These are phyloP conservation scores for Dasypolia templi DNA, from an alignment of 2,888 invertebrate species.

Conservation along the genomic window DNA sequence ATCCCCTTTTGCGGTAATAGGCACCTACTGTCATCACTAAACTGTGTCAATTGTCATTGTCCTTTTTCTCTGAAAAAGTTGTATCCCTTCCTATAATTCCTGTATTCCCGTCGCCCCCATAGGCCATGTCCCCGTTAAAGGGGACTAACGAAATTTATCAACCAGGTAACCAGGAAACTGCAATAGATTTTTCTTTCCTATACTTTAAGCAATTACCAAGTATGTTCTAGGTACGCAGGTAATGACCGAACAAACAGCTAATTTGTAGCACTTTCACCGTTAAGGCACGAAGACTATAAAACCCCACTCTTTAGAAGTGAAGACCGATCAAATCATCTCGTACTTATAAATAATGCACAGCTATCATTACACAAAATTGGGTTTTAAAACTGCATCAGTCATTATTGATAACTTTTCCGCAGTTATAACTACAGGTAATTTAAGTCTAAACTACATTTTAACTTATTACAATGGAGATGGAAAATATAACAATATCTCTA, in stretches of 20 bases:
- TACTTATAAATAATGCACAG: background rate
- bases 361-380: background rate
- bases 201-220: background rate
- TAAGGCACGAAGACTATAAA: too few relatives aligned
- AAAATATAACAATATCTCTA: background rate
- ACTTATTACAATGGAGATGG: constrained; percentile 11
- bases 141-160: too few relatives aligned
- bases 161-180: too few relatives aligned
- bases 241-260: background rate
- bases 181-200: too few relatives aligned
- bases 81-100: too few relatives aligned
- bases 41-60: too few relatives aligned
- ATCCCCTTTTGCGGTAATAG: background rate
- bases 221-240: background rate
- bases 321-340: background rate
- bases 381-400: background rate
- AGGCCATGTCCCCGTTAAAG: too few relatives aligned
- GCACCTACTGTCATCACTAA: background rate
- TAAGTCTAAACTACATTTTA: background rate
- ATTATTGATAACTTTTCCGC: background rate
- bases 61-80: background rate
- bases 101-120: too few relatives aligned
- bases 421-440: background rate
- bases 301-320: too few relatives aligned
- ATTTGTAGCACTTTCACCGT: background rate